Evolutionary conservation across 2,113 vertebrate species (phyloP).

Genomic region (Chaetura pelagica): DNA sequence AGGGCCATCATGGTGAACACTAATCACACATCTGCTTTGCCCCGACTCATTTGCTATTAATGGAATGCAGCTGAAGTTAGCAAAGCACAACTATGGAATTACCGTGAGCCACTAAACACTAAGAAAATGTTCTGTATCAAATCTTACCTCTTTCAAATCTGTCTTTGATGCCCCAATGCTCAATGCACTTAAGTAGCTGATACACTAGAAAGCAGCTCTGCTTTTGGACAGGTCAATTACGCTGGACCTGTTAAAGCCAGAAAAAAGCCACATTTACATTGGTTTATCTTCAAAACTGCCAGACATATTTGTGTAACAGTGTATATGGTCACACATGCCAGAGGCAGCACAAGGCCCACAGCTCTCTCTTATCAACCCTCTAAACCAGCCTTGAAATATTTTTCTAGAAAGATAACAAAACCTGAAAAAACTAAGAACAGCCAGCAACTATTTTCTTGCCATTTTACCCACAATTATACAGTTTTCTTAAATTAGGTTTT

Average conservation of each 20-base stretch:
- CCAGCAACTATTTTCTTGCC: neutral
- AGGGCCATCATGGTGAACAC: neutral
- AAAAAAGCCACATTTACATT: neutral
- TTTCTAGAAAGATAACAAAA: neutral
- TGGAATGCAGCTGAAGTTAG: neutral
- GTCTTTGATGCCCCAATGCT: neutral
- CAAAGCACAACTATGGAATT: neutral
- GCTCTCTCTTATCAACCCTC: neutral
- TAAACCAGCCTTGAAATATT: neutral
- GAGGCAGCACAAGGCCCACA: neutral
- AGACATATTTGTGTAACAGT: neutral
- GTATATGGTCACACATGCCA: rapidly evolving
- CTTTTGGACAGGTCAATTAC: neutral
- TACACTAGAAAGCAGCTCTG: neutral
- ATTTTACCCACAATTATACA: neutral
- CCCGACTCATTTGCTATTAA: neutral
- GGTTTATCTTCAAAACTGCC: neutral
- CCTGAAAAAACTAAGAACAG: neutral
- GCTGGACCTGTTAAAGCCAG: neutral
- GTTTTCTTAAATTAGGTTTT: neutral
- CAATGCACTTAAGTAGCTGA: neutral
- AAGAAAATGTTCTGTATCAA: neutral
- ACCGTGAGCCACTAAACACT: neutral
- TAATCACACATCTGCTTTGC: neutral
- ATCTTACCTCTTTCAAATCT: neutral